phyloP scores from a whole-genome alignment of 2,888 invertebrate genomes.

The Syritta pipiens region DNA sequence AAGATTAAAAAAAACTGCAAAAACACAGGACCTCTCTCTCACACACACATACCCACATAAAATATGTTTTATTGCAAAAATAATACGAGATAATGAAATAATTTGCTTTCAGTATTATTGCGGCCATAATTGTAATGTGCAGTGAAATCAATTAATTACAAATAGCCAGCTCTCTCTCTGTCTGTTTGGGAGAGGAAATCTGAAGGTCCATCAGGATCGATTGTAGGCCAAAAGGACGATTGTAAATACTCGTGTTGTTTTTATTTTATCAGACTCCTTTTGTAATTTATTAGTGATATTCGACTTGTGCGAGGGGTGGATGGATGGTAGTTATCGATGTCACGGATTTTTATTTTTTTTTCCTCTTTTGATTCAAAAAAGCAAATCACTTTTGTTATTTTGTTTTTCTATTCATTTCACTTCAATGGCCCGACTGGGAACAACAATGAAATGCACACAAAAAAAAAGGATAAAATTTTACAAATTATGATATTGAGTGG shows the following conservation, averaged over 20 bases:
- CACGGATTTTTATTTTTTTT: neutral
- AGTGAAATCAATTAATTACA: constrained; percentile 57
- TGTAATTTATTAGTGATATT: constrained; percentile 42
- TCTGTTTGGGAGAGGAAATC: too few species aligned
- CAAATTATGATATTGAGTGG: constrained; percentile 51
- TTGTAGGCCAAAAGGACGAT: constrained; percentile 35
- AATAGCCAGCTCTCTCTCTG: too few species aligned
- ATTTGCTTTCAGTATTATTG: constrained; percentile 61
- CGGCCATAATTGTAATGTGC: constrained; percentile 53
- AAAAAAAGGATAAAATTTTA: constrained; percentile 29
- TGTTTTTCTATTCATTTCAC: neutral
- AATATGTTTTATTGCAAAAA: constrained; percentile 41
- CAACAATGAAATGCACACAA: too few species aligned
- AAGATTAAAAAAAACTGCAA: neutral
- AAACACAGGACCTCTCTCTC: neutral
- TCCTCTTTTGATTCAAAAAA: neutral
- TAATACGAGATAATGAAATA: constrained; percentile 60
- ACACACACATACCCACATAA: constrained; percentile 8
- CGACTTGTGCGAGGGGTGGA: neutral
- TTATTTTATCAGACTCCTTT: constrained; percentile 23
- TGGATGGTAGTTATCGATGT: neutral
- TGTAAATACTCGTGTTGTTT: constrained; percentile 42
- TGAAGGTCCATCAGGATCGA: constrained; percentile 15
- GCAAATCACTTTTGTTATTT: neutral
- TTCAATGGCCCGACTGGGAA: neutral